A percentile compares a stretch with the other conserved stretches of the same genome.
Conservation (phyloP, 2,888 invertebrate species). For the Xylota sylvarum region DNA sequence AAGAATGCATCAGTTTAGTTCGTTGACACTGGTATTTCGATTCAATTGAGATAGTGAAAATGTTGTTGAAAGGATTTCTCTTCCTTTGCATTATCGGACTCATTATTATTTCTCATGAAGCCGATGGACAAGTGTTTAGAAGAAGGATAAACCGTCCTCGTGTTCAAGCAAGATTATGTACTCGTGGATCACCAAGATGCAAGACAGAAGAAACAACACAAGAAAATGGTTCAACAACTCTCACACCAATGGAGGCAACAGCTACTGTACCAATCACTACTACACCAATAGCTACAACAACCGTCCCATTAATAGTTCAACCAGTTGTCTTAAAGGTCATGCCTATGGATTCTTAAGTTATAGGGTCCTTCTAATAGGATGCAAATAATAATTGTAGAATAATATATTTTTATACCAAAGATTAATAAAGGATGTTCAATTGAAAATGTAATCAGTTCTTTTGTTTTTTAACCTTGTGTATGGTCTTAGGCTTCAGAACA, state of each 20-base stretch:
- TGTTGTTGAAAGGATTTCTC: conserved; percentile 23
- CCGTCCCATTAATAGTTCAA: too few species aligned
- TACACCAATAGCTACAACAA: too few species aligned
- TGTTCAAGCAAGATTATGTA: conserved; percentile 47
- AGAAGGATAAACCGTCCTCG: conserved; percentile 39
- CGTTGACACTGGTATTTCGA: background rate
- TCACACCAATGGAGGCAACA: background rate
- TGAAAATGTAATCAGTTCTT: too few species aligned
- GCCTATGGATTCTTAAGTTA: too few species aligned
- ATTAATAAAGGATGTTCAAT: too few species aligned
- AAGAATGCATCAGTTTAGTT: background rate
- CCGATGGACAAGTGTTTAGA: conserved; percentile 40
- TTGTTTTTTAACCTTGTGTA: too few species aligned
- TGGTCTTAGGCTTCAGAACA: too few species aligned
- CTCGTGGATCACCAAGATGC: conserved; percentile 44
- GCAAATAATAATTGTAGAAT: too few species aligned
- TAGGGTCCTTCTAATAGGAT: too few species aligned
- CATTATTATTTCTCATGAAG: conserved; percentile 5
- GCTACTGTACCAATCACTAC: background rate
- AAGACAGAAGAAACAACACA: background rate
- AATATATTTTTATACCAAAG: too few species aligned
- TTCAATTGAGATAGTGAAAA: background rate
- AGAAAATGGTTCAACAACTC: background rate
- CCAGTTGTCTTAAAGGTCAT: too few species aligned
- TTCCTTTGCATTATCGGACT: conserved; percentile 8